These are phyloP conservation scores for Artibeus jamaicensis DNA, from an alignment of 2,797 vertebrate species.

Conservation along the genomic window DNA sequence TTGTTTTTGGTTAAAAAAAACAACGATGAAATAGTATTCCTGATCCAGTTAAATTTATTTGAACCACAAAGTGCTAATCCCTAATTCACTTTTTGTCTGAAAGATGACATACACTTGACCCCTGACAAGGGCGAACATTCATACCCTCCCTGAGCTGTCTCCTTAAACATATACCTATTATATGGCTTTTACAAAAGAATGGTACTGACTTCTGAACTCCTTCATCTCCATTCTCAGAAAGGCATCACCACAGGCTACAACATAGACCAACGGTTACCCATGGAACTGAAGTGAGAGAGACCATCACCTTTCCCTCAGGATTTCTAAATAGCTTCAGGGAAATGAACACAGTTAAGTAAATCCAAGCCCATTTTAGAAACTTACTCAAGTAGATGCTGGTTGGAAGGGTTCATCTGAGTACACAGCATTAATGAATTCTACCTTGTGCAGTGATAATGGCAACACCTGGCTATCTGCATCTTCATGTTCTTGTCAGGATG, in stretches of 20 bases:
- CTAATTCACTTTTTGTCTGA: constrained; percentile 26
- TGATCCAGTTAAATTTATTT: neutral
- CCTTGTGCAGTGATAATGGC: neutral
- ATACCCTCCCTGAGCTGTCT: neutral
- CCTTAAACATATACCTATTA: neutral
- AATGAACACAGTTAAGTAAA: neutral
- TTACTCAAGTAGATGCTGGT: neutral
- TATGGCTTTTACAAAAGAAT: neutral
- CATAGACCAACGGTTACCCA: neutral
- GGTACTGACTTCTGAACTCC: neutral
- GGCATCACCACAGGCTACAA: neutral
- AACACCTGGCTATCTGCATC: constrained; percentile 47
- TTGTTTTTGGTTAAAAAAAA: too few relatives aligned
- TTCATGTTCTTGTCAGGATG: constrained; percentile 33
- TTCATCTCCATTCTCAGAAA: constrained; percentile 23
- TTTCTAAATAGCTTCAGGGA: constrained; percentile 14
- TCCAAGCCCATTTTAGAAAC: neutral
- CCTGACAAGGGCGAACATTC: neutral
- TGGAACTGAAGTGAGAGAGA: neutral
- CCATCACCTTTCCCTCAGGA: neutral
- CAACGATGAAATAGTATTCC: neutral
- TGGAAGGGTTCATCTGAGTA: neutral
- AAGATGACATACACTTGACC: neutral
- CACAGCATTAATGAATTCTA: constrained; percentile 8
- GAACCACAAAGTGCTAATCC: neutral